Percentiles rank a stretch among this genome's conserved stretches.
Conservation (phyloP, 2,888 invertebrate genomes). For the Phania funesta region DNA sequence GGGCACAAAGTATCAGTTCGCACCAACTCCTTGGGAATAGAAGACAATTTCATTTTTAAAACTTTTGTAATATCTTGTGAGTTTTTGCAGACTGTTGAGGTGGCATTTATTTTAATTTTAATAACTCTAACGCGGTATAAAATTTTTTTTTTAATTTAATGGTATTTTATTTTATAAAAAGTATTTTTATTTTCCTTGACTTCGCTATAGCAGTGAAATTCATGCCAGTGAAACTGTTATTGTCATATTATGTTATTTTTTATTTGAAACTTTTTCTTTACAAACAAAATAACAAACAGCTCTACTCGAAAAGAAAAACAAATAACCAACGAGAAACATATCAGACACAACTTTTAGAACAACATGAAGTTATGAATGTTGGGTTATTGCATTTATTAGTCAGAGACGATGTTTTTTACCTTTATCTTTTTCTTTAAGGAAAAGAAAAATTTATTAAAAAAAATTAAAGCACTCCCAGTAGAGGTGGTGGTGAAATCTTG, state of each 20-base stretch:
- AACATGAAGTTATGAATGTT: not conserved
- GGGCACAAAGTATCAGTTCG: not conserved
- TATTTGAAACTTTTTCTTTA: slow-evolving; percentile 35
- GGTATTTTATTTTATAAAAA: slow-evolving; percentile 46
- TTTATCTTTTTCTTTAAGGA: not conserved
- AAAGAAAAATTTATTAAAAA: slow-evolving; percentile 15
- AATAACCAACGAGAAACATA: not conserved
- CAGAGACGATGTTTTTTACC: not conserved
- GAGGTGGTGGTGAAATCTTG: not conserved
- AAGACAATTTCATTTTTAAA: not conserved
- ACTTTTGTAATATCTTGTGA: slow-evolving; percentile 26
- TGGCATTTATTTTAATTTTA: slow-evolving; percentile 45
- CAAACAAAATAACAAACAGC: not conserved
- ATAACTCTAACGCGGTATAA: slow-evolving; percentile 53
- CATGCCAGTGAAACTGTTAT: slow-evolving; percentile 56
- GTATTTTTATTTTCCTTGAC: not conserved
- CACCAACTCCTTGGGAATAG: not conserved
- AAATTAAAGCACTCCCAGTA: slow-evolving; percentile 15
- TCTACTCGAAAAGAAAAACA: not conserved
- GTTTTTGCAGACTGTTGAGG: slow-evolving; percentile 24
- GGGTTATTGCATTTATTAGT: not conserved
- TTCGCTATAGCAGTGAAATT: slow-evolving; percentile 42
- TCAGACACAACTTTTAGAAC: slow-evolving; percentile 25
- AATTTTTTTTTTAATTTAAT: slow-evolving; percentile 47
- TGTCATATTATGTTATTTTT: slow-evolving; percentile 47